Evolutionary conservation across 2,888 invertebrate species (phyloP).

Genomic region (Lingula anatina): DNA sequence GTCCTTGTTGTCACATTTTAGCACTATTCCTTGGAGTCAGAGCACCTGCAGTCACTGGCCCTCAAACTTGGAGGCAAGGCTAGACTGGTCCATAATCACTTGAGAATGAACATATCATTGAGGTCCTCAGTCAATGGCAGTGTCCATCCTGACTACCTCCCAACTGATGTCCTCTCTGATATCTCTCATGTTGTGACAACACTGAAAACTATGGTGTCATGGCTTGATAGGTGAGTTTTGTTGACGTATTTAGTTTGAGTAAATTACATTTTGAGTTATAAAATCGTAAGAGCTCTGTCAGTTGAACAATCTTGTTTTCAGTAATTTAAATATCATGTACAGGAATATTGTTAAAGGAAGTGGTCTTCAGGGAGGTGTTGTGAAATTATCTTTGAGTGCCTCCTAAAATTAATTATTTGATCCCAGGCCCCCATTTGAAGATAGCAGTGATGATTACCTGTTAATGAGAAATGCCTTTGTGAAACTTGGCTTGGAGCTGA

Average conservation of each 20-base stretch:
- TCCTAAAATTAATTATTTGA: conserved; percentile 3
- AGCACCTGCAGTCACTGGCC: conserved; percentile 86
- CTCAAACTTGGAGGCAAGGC: conserved; percentile 78
- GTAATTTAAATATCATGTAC: too few species aligned
- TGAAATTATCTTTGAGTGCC: neutral
- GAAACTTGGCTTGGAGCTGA: conserved; percentile 76
- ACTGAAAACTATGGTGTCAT: conserved; percentile 81
- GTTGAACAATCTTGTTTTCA: too few species aligned
- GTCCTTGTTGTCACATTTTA: too few species aligned
- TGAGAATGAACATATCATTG: conserved; percentile 57
- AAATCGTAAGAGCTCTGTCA: too few species aligned
- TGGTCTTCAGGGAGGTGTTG: too few species aligned
- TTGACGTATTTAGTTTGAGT: neutral
- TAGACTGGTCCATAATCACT: conserved; percentile 69
- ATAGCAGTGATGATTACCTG: conserved; percentile 62
- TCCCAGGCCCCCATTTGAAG: conserved; percentile 61
- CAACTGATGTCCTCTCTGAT: conserved; percentile 63
- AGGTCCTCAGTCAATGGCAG: conserved; percentile 36
- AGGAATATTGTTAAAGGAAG: too few species aligned
- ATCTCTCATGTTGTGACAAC: conserved; percentile 79
- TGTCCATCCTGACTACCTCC: conserved; percentile 17
- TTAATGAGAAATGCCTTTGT: conserved; percentile 66
- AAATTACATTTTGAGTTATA: neutral
- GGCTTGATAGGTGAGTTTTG: conserved; percentile 77
- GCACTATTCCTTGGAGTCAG: conserved; percentile 87